These are phyloP conservation scores for Pollicipes pollicipes DNA, from an alignment of 1,140 invertebrate genomes.

Conservation along the genomic window DNA sequence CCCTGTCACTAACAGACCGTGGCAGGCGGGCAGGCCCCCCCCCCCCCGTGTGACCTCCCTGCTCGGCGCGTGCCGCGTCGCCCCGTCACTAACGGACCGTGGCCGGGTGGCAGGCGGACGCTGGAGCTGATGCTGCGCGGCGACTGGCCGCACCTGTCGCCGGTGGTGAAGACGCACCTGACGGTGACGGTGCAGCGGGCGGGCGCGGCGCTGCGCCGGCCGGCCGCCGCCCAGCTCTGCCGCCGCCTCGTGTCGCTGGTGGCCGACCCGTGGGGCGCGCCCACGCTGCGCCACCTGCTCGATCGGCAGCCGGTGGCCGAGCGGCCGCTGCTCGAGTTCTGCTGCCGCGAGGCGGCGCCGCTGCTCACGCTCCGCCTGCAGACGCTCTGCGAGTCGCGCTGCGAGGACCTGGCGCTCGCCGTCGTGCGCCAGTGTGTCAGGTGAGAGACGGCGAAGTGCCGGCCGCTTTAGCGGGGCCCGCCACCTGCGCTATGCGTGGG, in stretches of 20 bases:
- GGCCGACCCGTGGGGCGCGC: slow-evolving; percentile 33
- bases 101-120: slow-evolving; percentile 31
- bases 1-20: too few relatives aligned
- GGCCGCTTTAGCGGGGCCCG: too few relatives aligned
- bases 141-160: slow-evolving; percentile 34
- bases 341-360: slow-evolving; percentile 32
- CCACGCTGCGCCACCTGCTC: slow-evolving; percentile 18
- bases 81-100: too few relatives aligned
- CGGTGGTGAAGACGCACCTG: slow-evolving; percentile 33
- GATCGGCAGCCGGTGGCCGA: background rate
- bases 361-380: slow-evolving; percentile 34
- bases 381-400: slow-evolving; percentile 34
- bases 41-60: too few relatives aligned
- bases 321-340: background rate
- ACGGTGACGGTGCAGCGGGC: slow-evolving; percentile 33
- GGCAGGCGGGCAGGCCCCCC: too few relatives aligned
- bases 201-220: slow-evolving; percentile 26
- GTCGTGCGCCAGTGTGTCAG: slow-evolving; percentile 33
- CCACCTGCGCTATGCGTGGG: too few relatives aligned
- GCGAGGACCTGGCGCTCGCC: slow-evolving; percentile 36
- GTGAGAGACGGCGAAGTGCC: too few relatives aligned
- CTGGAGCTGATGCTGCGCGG: slow-evolving; percentile 35
- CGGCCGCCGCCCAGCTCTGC: slow-evolving; percentile 28
- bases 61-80: too few relatives aligned
- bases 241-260: slow-evolving; percentile 29